Base-by-base conservation (phyloP, 2,888 invertebrate species). In the Amiota communis region DNA sequence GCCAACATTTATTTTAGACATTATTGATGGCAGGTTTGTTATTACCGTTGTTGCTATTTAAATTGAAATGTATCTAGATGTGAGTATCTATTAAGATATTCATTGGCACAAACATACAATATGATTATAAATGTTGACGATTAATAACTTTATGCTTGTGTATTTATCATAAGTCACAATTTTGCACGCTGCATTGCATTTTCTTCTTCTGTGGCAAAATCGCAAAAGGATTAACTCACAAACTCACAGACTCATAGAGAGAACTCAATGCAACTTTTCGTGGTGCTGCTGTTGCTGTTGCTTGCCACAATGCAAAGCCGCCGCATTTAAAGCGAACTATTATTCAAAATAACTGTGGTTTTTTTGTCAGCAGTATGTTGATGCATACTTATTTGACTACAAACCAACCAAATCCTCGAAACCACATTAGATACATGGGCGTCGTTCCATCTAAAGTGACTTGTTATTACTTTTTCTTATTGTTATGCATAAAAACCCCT, bases 221-320 rank as follows among this genome's bases (percentile, higher is more conserved):
- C 81, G 83, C 81, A 86, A 86, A 86, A 84, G 87, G 87, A 86
- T 86, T 86, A 86, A 81, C 78, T 76, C 79, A 78, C 75, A 74
- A 72, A 75, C 49, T 76, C 79, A 78, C 75, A 74, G 72, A 75
- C 49, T 76, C 75, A 75, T 75, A 64, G 36, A 48, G 73, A 56
- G 49, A 23, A 23, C 1, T 36, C 4, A 2, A 51, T 8, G 69
- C 23, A 64, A 51, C 61, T 53, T 47, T 47, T 67, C 23, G 8
- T 53, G 36, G 56, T 53, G 46, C 15, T 65, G 74, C 79, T 67
- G 13, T 2, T 53, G 36, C 69, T 53, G 46, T 11, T 65, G 74
- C 79, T 13, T 65, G 74, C 79, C 79, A 84, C 82, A 85, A 84
- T 84, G 81, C 81, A 81, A 83, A 86, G 81, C 80, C 36, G 36